Percentiles rank a stretch among this genome's conserved stretches.
Conservation (phyloP, 30 jellyfish, hydroid and myxozoan species). For the Catostylus mosaicus region DNA sequence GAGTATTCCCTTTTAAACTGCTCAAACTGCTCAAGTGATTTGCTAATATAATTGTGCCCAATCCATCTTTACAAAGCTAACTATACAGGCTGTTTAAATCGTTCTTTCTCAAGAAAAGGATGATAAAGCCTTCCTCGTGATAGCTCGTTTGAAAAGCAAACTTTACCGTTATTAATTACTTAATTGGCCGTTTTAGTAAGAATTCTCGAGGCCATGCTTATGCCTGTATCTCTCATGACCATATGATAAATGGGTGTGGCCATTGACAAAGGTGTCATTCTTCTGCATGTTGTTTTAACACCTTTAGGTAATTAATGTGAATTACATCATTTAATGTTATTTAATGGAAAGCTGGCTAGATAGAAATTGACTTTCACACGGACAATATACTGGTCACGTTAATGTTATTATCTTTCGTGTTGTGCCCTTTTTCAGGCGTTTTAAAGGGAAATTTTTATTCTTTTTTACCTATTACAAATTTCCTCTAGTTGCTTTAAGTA, state of each 20-base stretch:
- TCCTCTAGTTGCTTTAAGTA: too few relatives aligned
- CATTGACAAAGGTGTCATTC: neutral
- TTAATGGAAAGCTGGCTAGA: neutral
- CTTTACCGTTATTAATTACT: constrained; percentile 50
- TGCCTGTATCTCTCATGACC: neutral
- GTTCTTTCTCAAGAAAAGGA: constrained; percentile 40
- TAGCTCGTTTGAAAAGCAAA: constrained; percentile 33
- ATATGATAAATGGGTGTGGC: constrained; percentile 62
- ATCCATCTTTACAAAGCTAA: constrained; percentile 50
- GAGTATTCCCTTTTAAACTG: constrained; percentile 49
- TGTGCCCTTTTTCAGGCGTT: too few relatives aligned
- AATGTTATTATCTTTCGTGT: too few relatives aligned
- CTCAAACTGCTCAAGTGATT: constrained; percentile 67
- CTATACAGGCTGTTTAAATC: constrained; percentile 78
- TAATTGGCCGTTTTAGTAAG: constrained; percentile 32
- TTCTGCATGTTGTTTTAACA: neutral
- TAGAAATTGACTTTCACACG: neutral
- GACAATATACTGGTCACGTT: neutral
- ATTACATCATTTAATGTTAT: neutral
- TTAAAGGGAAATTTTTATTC: too few relatives aligned
- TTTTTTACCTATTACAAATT: too few relatives aligned
- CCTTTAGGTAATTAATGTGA: neutral
- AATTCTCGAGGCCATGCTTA: constrained; percentile 1
- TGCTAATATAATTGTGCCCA: constrained; percentile 50
- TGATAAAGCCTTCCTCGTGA: constrained; percentile 65